Base-by-base conservation (phyloP, 2,797 vertebrate species). In the Rhabdomys pumilio region DNA sequence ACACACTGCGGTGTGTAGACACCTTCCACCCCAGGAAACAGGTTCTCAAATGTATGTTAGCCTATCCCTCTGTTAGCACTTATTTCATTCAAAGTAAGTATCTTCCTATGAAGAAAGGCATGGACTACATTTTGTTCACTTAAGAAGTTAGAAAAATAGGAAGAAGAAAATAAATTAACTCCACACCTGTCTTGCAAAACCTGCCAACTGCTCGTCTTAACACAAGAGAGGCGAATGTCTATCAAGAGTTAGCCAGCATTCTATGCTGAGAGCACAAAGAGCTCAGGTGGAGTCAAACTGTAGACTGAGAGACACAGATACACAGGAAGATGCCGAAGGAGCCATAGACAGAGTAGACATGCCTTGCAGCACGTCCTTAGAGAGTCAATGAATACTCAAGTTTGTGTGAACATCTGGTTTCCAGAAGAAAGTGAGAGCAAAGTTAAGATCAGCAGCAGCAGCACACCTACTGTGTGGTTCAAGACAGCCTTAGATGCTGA, bases 91-190 rank as follows among this genome's bases (percentile, higher is more conserved):
- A 75, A 90, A 93, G 20, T 75, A 80, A 90, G 26, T 50, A 47
- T 38, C 63, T 81, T 72, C 57, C 6, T 38, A 38, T 63, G 34
- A 57, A 55, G 65, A 93, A 50, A 69, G 57, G 20, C 20, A 22
- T 61, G 38, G 47, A 24, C 12, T 61, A 59, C 26, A 41, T 19
- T 59, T 90, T 83, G 26, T 53, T 50, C 19, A 50, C 53, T 53
- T 83, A 67, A 77, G 69, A 38, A 55, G 47, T 31, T 57, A 79
- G 73, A 41, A 14, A 61, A 20, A 57, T 63, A 57, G 7, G 79
- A 57, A 75, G 55, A 76, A 89, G 53, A 69, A 83, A 77, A 86
- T 86, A 80, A 86, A 75, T 69, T 61, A 69, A 73, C 57, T 44
- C 77, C 50, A 79, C 83, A 55, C 80, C 41, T 80, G 31, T 24